phyloP scores from a whole-genome alignment of 2,888 invertebrate species.

The Dynastes maya region DNA sequence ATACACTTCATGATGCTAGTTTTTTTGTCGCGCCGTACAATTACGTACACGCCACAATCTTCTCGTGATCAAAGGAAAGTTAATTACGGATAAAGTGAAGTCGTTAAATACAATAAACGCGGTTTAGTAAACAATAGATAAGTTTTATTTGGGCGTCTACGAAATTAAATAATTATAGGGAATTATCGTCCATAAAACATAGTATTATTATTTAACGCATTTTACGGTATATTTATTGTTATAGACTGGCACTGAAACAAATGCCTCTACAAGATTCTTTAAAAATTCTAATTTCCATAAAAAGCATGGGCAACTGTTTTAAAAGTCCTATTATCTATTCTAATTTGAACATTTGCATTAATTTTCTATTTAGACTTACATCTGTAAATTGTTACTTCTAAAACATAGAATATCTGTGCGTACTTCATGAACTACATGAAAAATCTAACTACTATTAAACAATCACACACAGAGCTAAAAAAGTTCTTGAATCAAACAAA shows the following conservation, averaged over 20 bases:
- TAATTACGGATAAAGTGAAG: constrained; percentile 19
- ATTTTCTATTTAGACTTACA: not conserved
- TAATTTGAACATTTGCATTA: not conserved
- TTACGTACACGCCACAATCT: constrained; percentile 28
- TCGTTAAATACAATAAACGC: constrained; percentile 37
- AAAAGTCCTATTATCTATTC: not conserved
- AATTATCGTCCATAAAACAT: constrained; percentile 28
- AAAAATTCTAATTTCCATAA: too few species aligned
- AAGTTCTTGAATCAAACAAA: too few species aligned
- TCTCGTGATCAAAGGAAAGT: constrained; percentile 27
- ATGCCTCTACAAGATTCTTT: not conserved
- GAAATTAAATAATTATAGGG: constrained; percentile 32
- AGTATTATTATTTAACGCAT: not conserved
- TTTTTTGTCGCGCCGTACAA: constrained; percentile 31
- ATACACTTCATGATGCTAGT: constrained; percentile 28
- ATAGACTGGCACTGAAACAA: not conserved
- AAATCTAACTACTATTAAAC: too few species aligned
- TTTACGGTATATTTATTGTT: constrained; percentile 1
- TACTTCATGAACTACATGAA: too few species aligned
- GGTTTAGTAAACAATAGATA: constrained; percentile 36
- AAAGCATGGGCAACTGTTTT: too few species aligned
- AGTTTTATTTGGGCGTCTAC: constrained; percentile 8
- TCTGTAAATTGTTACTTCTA: too few species aligned
- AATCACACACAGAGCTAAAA: too few species aligned
- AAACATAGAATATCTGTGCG: too few species aligned